Conservation (phyloP, 35 echinoderm and acorn worm species). For the Ophioderma brevispina region DNA sequence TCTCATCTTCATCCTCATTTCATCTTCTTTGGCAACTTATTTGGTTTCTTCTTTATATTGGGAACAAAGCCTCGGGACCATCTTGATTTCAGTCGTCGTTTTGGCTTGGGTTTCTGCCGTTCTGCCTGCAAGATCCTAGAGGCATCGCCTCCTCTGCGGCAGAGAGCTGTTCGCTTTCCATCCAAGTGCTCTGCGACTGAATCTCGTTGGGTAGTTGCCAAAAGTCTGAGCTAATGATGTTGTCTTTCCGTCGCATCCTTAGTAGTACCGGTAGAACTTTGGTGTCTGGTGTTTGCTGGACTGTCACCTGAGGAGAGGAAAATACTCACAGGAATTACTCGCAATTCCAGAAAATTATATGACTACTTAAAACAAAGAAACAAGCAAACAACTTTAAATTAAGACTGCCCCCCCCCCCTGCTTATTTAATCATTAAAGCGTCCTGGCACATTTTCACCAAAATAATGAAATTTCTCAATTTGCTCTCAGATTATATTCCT, state of each 20-base stretch:
- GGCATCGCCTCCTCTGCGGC: neutral
- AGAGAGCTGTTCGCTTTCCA: neutral
- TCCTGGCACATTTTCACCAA: too few relatives aligned
- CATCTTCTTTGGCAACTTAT: slow-evolving; percentile 25
- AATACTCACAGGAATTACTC: too few relatives aligned
- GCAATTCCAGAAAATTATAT: too few relatives aligned
- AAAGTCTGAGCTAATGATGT: neutral
- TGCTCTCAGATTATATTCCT: too few relatives aligned
- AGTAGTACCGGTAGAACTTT: slow-evolving; percentile 69
- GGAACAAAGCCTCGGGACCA: slow-evolving; percentile 21
- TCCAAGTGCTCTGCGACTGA: neutral
- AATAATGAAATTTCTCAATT: too few relatives aligned
- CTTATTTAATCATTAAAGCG: too few relatives aligned
- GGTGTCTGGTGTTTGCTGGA: slow-evolving; percentile 77
- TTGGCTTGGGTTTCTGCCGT: neutral
- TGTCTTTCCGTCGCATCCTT: neutral
- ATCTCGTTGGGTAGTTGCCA: neutral
- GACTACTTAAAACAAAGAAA: too few relatives aligned
- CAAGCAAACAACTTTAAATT: too few relatives aligned
- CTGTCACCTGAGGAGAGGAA: slow-evolving; percentile 19
- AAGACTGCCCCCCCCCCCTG: too few relatives aligned
- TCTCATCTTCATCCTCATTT: slow-evolving; percentile 31
- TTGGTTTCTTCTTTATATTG: neutral
- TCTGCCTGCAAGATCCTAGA: neutral
- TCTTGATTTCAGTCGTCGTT: neutral